Evolutionary conservation across 92 coral and sea anemone species (phyloP), one percentile per base, ranked within the genome.

Genomic region (Actinostola sp.): DNA sequence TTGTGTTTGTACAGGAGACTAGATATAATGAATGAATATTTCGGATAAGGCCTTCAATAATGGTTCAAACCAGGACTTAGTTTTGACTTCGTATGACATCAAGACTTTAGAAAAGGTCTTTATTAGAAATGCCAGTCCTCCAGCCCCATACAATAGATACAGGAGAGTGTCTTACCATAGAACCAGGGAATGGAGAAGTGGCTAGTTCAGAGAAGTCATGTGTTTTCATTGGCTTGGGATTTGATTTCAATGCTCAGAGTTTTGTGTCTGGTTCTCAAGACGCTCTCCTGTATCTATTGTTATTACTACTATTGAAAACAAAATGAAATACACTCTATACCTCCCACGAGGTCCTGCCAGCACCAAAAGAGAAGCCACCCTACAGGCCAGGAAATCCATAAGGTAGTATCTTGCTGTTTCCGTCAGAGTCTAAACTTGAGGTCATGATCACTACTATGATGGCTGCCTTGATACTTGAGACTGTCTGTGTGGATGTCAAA

Each of bases 281-380:
- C 73, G 50, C 73, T 51, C 73, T 67, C 73, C 73, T 67, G 36
- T 67, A 67, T 33, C 73, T 67, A 35, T 32, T 67, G 8, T 51
- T 33, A 29, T 32, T 19, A 67, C 32, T 27, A 5, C 20, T 20
- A 60, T 4, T 29, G 14, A n/a, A 33, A 32, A 32, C 28, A 51
- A 51, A 67, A 34, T 49, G 45, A 67, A 67, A 67, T 67, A 67
- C 55, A 67, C 61, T 67, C 16, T 2, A 51, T 49, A 51, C 48
- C 73, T 67, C 73, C 61, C 73, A 67, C 73, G 73, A 67, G 73
- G 61, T 23, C 73, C 73, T 49, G 57, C 61, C 32, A 67, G 73
- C 73, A 67, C 73, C 62, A 50, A 33, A 33, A 26, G 43, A 67
- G 61, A 51, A 67, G 73, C 73, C 58, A 55, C 73, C 49, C 73